phyloP scores from a whole-genome alignment of 2,797 vertebrate genomes.

The Melopsittacus undulatus region DNA sequence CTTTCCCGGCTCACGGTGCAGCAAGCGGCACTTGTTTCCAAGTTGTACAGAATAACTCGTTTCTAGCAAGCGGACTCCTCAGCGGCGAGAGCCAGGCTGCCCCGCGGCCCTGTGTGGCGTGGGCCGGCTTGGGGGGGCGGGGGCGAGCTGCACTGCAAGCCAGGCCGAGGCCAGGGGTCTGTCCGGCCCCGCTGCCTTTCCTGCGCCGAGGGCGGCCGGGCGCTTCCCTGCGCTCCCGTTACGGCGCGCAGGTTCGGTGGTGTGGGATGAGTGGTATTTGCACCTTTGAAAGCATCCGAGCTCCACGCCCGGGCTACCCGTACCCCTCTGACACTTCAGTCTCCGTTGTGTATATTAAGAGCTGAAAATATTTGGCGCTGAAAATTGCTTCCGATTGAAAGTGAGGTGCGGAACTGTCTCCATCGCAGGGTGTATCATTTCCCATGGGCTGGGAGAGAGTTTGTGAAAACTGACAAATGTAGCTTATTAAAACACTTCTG shows the following conservation, averaged over 20 bases:
- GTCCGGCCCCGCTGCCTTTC: neutral
- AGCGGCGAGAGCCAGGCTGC: neutral
- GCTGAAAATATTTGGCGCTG: neutral
- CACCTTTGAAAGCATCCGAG: neutral
- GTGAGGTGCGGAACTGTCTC: neutral
- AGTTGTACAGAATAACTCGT: neutral
- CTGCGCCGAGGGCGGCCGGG: neutral
- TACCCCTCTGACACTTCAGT: neutral
- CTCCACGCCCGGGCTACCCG: neutral
- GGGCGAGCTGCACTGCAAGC: neutral
- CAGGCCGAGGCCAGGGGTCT: neutral
- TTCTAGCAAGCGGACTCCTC: neutral
- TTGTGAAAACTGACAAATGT: neutral
- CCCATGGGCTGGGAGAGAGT: neutral
- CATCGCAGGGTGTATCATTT: neutral
- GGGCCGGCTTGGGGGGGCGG: neutral
- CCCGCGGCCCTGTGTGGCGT: neutral
- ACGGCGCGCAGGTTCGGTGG: neutral
- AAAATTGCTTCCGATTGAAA: slow-evolving; percentile 9
- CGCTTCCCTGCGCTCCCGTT: neutral
- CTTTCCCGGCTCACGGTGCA: neutral
- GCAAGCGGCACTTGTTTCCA: neutral
- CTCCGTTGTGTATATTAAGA: neutral
- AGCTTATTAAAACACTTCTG: neutral
- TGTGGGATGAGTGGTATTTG: neutral